phyloP scores from a whole-genome alignment of 1,140 invertebrate species.

The Panulirus ornatus region DNA sequence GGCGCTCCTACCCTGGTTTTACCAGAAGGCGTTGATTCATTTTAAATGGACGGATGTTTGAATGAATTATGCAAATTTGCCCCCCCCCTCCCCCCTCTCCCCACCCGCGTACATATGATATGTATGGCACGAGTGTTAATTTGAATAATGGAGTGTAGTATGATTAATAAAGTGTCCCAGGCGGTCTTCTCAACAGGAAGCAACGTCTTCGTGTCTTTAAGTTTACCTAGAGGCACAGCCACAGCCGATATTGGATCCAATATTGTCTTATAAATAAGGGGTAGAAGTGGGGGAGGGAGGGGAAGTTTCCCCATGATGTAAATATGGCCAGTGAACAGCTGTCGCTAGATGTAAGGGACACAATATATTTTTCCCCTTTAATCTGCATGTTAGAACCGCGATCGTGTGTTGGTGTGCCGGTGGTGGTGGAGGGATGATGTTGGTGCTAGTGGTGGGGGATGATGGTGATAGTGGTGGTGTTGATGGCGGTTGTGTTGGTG shows the following conservation, averaged over 20 bases:
- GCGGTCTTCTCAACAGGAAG: neutral
- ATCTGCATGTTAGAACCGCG: too few species aligned
- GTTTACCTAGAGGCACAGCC: neutral
- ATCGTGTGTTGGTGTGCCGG: neutral
- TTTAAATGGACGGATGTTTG: too few species aligned
- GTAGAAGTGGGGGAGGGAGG: constrained; percentile 6
- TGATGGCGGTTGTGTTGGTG: neutral
- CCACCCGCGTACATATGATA: too few species aligned
- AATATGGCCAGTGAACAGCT: neutral
- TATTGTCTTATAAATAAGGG: constrained; percentile 44
- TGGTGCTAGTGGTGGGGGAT: neutral
- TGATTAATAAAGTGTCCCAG: too few species aligned
- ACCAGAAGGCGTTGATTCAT: too few species aligned
- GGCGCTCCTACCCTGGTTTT: too few species aligned
- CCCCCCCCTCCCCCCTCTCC: too few species aligned
- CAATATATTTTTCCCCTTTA: too few species aligned
- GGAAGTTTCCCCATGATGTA: constrained; percentile 22
- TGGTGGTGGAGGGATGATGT: neutral
- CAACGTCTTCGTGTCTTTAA: neutral
- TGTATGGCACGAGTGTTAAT: too few species aligned
- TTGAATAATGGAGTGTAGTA: too few species aligned
- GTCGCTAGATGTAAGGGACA: neutral
- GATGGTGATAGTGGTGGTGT: constrained; percentile 4
- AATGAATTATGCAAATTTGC: too few species aligned
- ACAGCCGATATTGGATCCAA: constrained; percentile 32